Evolutionary conservation across 1,140 invertebrate genomes (phyloP).

Genomic region (Oryctes rhinoceros): DNA sequence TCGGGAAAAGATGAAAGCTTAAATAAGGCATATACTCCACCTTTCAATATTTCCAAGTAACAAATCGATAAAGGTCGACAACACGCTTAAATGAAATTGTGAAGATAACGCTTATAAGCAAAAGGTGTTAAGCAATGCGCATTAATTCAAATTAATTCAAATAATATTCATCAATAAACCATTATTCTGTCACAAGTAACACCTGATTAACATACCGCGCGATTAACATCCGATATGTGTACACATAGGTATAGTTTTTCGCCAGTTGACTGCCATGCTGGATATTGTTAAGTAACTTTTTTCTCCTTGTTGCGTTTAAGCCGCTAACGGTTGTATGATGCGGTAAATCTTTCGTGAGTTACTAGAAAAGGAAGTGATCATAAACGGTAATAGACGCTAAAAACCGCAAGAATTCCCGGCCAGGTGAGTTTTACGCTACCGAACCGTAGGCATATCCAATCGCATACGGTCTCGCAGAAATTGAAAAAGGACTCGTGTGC

Average conservation of each 20-base stretch:
- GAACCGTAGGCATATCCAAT: neutral
- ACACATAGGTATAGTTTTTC: neutral
- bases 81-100: too few relatives aligned
- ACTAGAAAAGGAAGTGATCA: slow-evolving; percentile 18
- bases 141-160: too few relatives aligned
- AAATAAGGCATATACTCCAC: too few relatives aligned
- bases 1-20: too few relatives aligned
- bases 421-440: slow-evolving; percentile 3
- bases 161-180: neutral
- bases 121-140: too few relatives aligned
- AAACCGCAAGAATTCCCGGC: slow-evolving; percentile 17
- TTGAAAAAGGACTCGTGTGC: too few relatives aligned
- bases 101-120: too few relatives aligned
- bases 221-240: neutral
- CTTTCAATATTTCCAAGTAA: too few relatives aligned
- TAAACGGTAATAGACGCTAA: slow-evolving; percentile 12
- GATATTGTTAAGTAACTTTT: neutral
- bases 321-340: slow-evolving; percentile 2
- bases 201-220: neutral
- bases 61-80: too few relatives aligned
- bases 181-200: neutral
- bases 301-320: neutral
- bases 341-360: slow-evolving; percentile 10
- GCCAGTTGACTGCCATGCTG: neutral
- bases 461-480: neutral